A percentile compares a stretch with the other conserved stretches of the same genome.
phyloP scores from a whole-genome alignment of 2,113 vertebrate genomes.

The Procapra przewalskii region DNA sequence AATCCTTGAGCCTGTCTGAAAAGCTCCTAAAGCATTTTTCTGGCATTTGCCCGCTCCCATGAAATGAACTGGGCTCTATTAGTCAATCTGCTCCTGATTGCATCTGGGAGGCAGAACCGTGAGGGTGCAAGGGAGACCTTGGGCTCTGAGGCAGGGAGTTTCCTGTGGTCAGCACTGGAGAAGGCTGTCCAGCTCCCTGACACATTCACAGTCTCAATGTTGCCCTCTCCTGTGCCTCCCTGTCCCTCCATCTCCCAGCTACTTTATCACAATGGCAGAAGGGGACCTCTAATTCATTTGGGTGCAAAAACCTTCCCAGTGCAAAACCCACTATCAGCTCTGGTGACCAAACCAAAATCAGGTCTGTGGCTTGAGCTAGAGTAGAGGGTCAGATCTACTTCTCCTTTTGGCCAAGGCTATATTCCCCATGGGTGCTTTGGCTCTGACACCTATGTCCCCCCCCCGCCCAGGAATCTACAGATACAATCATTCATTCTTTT shows the following conservation, averaged over 20 bases:
- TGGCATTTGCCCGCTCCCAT: background rate
- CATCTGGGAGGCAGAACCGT: background rate
- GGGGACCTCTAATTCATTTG: background rate
- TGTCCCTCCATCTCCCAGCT: fast-evolving
- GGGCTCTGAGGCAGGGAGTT: background rate
- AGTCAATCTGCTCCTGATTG: background rate
- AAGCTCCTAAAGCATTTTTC: background rate
- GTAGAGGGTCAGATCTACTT: background rate
- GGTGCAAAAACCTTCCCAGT: background rate
- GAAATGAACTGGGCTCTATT: background rate
- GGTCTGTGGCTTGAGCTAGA: background rate
- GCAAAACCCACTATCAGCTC: background rate
- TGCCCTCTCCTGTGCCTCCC: background rate
- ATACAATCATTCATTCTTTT: background rate
- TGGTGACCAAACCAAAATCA: background rate
- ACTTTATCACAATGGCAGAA: background rate
- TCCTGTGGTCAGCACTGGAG: background rate
- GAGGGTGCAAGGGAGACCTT: fast-evolving
- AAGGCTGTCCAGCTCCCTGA: background rate
- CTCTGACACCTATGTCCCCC: background rate
- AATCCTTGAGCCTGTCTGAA: background rate
- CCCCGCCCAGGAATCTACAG: background rate
- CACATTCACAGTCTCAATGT: background rate
- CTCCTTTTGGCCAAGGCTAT: background rate
- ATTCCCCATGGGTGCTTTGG: background rate